Evolutionary conservation across 2,797 vertebrate species (phyloP).

Genomic region (Glyptemys insculpta): DNA sequence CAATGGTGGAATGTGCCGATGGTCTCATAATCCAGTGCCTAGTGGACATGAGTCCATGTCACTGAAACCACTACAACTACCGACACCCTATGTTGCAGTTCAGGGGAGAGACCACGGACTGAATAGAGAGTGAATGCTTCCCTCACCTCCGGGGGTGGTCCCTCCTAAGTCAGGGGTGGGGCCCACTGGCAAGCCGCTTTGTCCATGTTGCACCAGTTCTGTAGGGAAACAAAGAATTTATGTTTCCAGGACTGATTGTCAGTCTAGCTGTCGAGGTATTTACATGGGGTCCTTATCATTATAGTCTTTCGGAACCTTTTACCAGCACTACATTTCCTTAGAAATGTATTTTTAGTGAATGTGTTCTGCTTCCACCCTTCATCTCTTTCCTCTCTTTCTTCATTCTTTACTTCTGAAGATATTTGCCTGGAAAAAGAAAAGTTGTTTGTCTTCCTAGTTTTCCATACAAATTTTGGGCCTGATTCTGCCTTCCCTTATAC

Average conservation of each 20-base stretch:
- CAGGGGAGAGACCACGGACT: background rate
- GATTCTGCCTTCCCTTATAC: background rate
- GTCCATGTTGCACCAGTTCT: background rate
- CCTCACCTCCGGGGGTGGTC: background rate
- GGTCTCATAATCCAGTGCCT: background rate
- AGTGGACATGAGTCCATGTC: background rate
- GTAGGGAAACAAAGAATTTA: background rate
- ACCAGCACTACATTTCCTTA: background rate
- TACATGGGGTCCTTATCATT: background rate
- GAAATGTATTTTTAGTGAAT: background rate
- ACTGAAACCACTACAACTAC: background rate
- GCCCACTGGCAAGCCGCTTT: background rate
- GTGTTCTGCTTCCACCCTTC: background rate
- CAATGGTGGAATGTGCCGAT: background rate
- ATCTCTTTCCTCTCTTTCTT: background rate
- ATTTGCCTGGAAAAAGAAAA: conserved; percentile 12
- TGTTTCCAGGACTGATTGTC: background rate
- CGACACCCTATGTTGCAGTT: background rate
- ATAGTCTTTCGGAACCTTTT: background rate
- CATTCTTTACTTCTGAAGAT: conserved; percentile 14
- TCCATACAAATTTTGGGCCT: background rate
- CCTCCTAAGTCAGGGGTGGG: background rate
- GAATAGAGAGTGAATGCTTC: background rate
- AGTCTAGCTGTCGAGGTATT: background rate
- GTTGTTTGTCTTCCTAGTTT: background rate